Evolutionary conservation across 2,888 invertebrate genomes (phyloP).

Genomic region (Hololepta plana): DNA sequence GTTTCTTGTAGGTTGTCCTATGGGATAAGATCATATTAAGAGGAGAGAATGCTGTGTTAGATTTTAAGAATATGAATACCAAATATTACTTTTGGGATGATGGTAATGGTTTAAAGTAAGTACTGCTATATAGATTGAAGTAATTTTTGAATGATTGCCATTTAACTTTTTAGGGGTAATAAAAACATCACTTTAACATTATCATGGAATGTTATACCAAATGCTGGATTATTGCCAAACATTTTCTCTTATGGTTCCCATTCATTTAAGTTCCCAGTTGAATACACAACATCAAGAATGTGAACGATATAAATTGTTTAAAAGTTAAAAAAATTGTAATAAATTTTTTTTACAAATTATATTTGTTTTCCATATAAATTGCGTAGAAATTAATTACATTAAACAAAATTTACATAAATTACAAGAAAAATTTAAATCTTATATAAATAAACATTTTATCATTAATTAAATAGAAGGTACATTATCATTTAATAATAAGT

Average conservation of each 20-base stretch:
- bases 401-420: not conserved
- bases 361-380: slow-evolving; percentile 2
- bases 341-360: slow-evolving; percentile 3
- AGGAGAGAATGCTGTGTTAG: slow-evolving; percentile 83
- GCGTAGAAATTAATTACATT: too few relatives aligned
- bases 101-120: slow-evolving; percentile 86
- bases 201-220: slow-evolving; percentile 97
- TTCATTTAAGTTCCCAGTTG: slow-evolving; percentile 75
- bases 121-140: slow-evolving; percentile 13
- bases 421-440: not conserved
- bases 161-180: slow-evolving; percentile 69
- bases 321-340: slow-evolving; percentile 5
- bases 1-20: slow-evolving; percentile 53
- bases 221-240: slow-evolving; percentile 87
- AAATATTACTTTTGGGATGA: slow-evolving; percentile 99
- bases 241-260: slow-evolving; percentile 69
- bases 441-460: not conserved
- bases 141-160: slow-evolving; percentile 15
- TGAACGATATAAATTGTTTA: slow-evolving; percentile 16
- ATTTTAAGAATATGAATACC: slow-evolving; percentile 87
- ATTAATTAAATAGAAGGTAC: slow-evolving; percentile 2
- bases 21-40: slow-evolving; percentile 97
- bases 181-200: slow-evolving; percentile 87
- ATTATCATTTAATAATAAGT: slow-evolving; percentile 3
- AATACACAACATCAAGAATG: slow-evolving; percentile 57